phyloP scores from a whole-genome alignment of 2,113 vertebrate genomes.

The Diadophis punctatus region DNA sequence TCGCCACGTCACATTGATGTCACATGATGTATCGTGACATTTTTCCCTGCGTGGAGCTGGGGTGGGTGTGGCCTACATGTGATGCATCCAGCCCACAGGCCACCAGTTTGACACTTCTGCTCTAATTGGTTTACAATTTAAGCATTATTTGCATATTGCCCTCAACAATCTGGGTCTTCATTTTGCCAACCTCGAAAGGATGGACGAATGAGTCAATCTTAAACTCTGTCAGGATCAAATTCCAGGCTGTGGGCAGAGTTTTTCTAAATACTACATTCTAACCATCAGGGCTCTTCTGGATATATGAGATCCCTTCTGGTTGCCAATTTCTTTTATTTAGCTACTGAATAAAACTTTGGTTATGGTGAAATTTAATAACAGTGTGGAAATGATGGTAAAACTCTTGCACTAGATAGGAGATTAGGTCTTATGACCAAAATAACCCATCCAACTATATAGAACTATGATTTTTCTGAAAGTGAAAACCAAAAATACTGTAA shows the following conservation, averaged over 20 bases:
- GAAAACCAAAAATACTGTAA: neutral
- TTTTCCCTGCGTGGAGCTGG: no score
- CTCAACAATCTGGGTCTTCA: neutral
- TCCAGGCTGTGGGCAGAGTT: neutral
- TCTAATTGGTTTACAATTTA: neutral
- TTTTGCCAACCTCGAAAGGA: neutral
- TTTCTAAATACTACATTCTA: neutral
- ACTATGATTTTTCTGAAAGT: neutral
- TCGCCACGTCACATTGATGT: no score
- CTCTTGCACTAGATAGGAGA: neutral
- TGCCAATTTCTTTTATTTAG: neutral
- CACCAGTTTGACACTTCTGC: no score
- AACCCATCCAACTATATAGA: neutral
- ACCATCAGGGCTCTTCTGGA: neutral
- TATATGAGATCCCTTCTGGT: neutral
- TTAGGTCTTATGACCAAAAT: neutral
- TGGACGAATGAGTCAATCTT: neutral
- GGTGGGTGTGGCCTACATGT: no score
- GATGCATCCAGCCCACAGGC: no score
- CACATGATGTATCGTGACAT: no score
- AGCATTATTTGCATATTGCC: neutral
- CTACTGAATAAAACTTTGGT: no score
- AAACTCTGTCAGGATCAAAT: neutral
- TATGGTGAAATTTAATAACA: neutral
- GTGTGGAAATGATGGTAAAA: neutral